These are phyloP conservation scores for Eristalis pertinax DNA, from an alignment of 2,888 invertebrate species.

Conservation along the genomic window DNA sequence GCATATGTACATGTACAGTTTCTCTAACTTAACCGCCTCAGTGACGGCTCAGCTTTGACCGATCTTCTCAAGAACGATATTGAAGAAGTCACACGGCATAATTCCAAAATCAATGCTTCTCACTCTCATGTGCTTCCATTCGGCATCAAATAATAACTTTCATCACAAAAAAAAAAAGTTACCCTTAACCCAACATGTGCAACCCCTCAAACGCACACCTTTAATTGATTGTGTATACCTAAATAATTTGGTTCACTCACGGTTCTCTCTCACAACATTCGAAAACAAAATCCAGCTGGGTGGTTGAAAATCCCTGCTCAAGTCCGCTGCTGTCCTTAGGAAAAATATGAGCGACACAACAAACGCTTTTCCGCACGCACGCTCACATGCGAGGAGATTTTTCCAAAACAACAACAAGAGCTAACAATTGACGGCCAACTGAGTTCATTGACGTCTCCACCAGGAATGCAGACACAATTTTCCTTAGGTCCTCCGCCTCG, in stretches of 20 bases:
- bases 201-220: conserved; percentile 36
- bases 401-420: conserved; percentile 52
- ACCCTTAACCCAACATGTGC: neutral
- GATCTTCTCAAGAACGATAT: too few species aligned
- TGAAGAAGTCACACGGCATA: too few species aligned
- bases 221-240: conserved; percentile 60
- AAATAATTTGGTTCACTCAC: conserved; percentile 49
- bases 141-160: too few species aligned
- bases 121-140: too few species aligned
- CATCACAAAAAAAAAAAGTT: neutral
- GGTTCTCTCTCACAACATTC: neutral
- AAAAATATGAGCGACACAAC: conserved; percentile 26
- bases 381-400: conserved; percentile 7
- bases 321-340: conserved; percentile 19
- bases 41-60: too few species aligned
- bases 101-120: too few species aligned
- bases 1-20: too few species aligned
- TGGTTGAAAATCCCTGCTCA: conserved; percentile 46
- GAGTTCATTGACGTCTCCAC: conserved; percentile 66
- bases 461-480: conserved; percentile 39
- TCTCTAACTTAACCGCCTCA: too few species aligned
- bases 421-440: conserved; percentile 52
- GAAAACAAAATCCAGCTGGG: conserved; percentile 12
- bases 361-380: conserved; percentile 31
- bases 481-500: neutral